A percentile compares a stretch with the other conserved stretches of the same genome.
Conservation (phyloP, 1,140 invertebrate genomes). For the Aphelinus certus region DNA sequence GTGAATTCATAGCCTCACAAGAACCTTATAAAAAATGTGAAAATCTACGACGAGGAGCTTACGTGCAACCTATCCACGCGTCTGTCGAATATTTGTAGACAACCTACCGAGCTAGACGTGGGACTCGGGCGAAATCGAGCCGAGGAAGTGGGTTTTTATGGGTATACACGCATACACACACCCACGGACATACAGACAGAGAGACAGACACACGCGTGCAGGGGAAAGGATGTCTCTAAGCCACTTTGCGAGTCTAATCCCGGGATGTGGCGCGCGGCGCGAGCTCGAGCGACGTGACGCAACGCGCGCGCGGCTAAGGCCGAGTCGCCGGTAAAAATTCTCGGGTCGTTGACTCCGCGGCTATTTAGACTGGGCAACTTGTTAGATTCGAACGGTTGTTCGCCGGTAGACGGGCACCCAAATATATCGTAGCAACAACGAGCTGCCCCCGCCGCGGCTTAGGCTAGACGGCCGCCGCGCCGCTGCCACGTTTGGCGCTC, state of each 20-base stretch:
- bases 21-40: too few relatives aligned
- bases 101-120: too few relatives aligned
- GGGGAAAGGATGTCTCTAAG: background rate
- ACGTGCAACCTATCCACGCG: too few relatives aligned
- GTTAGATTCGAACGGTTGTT: slow-evolving; percentile 46
- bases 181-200: too few relatives aligned
- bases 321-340: slow-evolving; percentile 47
- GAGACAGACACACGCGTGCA: too few relatives aligned
- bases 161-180: too few relatives aligned
- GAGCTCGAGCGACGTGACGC: slow-evolving; percentile 10
- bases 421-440: background rate
- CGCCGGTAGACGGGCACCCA: background rate
- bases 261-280: background rate
- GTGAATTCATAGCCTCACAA: too few relatives aligned
- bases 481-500: background rate
- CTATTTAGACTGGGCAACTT: slow-evolving; percentile 47
- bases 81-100: too few relatives aligned
- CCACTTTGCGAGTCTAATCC: slow-evolving; percentile 7
- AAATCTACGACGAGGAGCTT: too few relatives aligned
- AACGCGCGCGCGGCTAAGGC: background rate
- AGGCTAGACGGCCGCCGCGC: background rate
- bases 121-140: too few relatives aligned
- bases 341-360: slow-evolving; percentile 51
- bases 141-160: too few relatives aligned
- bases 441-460: background rate